Evolutionary conservation across 2,888 invertebrate species (phyloP), one percentile per base, ranked within the genome.

Genomic region (Acleris holmiana): DNA sequence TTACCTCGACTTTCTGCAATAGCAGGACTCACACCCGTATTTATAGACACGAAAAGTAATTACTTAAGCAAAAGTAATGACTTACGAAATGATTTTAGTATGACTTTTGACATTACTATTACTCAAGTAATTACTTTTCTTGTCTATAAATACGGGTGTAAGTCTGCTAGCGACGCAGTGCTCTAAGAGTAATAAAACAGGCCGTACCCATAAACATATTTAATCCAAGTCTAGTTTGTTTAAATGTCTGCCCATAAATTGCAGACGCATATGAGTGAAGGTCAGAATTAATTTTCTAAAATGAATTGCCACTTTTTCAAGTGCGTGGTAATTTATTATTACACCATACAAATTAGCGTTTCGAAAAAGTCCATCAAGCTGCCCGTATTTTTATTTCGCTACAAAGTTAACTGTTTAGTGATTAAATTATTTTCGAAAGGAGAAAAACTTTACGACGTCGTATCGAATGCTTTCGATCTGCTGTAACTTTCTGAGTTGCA

Each of bases 251-350:
- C 71, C 72, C 69, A 72, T 71, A 73, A 72, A 65, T 60, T 68
- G 67, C 67, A 72, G 68, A 73, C 73, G 71, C 73, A 71, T 76
- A 71, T 76, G 74, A 73, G 73, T 74, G 77, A 82, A 83, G 82
- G 83, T 80, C 77, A 76, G 69, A 75, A 75, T 77, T 71, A 80
- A 79, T 82, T 77, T 81, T 77, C 71, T 67, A 72, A 70, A 80
- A 73, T 82, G 81, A 83, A 46, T 71, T 77, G 75, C 79, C 76
- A 77, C 51, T 77, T 76, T 73, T 68, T 44, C 21, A 19, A 40
- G 29, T 19, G 10, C 6, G 15, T 6, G 2, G 41, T 41, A n/a
- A 18, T 21, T 23, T 21, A 54, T 41, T 41, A 54, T 19, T 23
- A 25, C 21, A 21, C n/a, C 19, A 10, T 41, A n/a, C 13, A 19